Conservation (phyloP, 1,140 invertebrate species). For the Brachionus rubens region DNA sequence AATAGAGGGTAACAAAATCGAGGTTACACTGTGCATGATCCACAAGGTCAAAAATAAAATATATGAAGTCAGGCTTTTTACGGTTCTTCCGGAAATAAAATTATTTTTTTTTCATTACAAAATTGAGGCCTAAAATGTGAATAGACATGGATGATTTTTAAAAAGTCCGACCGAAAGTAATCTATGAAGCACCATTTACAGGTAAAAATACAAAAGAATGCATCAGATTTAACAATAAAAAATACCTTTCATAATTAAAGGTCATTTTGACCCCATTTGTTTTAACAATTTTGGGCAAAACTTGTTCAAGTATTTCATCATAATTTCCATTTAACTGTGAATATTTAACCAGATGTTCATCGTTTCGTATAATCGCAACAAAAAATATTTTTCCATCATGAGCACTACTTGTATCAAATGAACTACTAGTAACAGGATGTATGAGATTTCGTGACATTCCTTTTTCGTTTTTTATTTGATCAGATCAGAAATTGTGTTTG, state of each 20-base stretch:
- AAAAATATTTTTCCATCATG: constrained; percentile 27
- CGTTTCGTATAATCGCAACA: constrained; percentile 3
- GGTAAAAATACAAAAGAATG: too few relatives aligned
- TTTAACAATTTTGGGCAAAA: not conserved
- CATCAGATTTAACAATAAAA: not conserved
- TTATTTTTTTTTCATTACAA: too few relatives aligned
- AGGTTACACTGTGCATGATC: too few relatives aligned
- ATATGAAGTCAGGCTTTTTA: too few relatives aligned
- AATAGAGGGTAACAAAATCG: too few relatives aligned
- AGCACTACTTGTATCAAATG: not conserved
- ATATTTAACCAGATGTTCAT: constrained; percentile 28
- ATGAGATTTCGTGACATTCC: constrained; percentile 32
- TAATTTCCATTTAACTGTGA: constrained; percentile 14
- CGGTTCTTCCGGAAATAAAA: too few relatives aligned
- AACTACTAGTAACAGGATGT: not conserved
- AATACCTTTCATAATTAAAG: constrained; percentile 36
- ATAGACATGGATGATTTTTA: too few relatives aligned
- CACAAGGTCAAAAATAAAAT: too few relatives aligned
- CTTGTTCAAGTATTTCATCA: constrained; percentile 35
- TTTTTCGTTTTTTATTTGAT: constrained; percentile 6
- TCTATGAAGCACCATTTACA: too few relatives aligned
- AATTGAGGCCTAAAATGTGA: too few relatives aligned
- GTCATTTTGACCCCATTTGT: constrained; percentile 41
- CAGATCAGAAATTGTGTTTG: constrained; percentile 4
- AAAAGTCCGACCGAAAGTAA: too few relatives aligned